Percentiles rank a stretch among this genome's conserved stretches.
These are phyloP conservation scores for Craseonycteris thonglongyai DNA, from an alignment of 2,113 vertebrate species.

Conservation along the genomic window DNA sequence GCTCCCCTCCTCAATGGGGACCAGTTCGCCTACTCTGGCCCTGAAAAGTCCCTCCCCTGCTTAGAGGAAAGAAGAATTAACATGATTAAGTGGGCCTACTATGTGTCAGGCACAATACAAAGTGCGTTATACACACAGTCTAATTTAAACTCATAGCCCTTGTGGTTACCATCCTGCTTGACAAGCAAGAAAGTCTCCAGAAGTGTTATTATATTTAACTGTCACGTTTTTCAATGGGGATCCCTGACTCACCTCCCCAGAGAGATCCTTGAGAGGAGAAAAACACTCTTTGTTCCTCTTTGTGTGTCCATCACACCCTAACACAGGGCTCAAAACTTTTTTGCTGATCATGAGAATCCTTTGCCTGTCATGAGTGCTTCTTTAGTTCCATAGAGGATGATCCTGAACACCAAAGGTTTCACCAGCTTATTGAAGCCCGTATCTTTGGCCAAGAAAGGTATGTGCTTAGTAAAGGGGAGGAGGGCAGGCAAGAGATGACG, in stretches of 20 bases:
- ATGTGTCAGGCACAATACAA: neutral
- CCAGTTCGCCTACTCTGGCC: neutral
- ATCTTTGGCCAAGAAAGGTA: neutral
- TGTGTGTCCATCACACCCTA: neutral
- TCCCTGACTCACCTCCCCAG: neutral
- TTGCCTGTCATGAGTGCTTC: neutral
- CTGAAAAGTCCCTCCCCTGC: neutral
- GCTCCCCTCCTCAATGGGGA: neutral
- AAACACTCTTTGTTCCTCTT: neutral
- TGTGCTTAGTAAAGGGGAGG: neutral
- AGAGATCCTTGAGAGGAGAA: neutral
- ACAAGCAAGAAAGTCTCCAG: neutral
- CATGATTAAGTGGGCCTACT: neutral
- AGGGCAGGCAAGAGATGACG: neutral
- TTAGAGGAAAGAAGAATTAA: neutral
- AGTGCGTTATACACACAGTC: neutral
- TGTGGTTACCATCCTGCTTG: neutral
- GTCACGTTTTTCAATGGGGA: neutral
- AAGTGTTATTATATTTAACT: neutral
- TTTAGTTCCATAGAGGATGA: neutral
- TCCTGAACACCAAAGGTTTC: neutral
- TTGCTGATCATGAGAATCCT: neutral
- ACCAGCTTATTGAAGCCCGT: neutral
- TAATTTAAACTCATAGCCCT: neutral
- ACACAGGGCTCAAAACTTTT: neutral